Evolutionary conservation across 2,888 invertebrate species (phyloP).

Genomic region (Terebella lapidaria): DNA sequence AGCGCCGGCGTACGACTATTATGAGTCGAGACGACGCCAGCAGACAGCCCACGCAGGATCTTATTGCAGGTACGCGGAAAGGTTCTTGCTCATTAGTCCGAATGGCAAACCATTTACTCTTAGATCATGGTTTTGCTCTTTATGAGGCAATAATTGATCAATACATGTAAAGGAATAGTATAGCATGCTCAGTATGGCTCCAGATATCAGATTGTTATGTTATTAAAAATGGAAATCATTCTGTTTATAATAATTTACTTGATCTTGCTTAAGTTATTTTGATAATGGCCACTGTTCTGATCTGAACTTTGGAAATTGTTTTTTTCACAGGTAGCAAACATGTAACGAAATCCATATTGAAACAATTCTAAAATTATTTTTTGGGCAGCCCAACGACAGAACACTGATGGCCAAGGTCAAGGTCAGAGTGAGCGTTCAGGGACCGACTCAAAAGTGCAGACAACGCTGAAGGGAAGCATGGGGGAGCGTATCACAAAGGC

Average conservation of each 20-base stretch:
- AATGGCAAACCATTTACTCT: neutral
- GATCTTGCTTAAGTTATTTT: no score
- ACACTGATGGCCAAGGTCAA: neutral
- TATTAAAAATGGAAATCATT: no score
- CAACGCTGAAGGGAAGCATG: conserved; percentile 49
- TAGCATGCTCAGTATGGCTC: no score
- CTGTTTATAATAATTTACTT: no score
- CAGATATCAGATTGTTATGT: no score
- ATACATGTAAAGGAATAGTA: neutral
- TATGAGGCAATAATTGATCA: neutral
- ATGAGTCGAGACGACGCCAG: conserved; percentile 35
- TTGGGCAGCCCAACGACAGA: conserved; percentile 1
- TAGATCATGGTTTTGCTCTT: neutral
- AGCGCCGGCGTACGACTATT: conserved; percentile 32
- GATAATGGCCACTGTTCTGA: no score
- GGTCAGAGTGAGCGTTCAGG: conserved; percentile 6
- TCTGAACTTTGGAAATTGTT: no score
- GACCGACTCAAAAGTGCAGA: conserved; percentile 22
- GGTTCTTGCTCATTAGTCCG: no score
- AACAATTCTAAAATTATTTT: no score
- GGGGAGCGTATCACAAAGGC: conserved; percentile 50
- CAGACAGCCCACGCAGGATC: conserved; percentile 10
- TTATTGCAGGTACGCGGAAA: conserved; percentile 12
- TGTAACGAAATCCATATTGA: no score
- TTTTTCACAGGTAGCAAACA: no score